Evolutionary conservation across 2,113 vertebrate species (phyloP).

Genomic region (Percina caprodes): DNA sequence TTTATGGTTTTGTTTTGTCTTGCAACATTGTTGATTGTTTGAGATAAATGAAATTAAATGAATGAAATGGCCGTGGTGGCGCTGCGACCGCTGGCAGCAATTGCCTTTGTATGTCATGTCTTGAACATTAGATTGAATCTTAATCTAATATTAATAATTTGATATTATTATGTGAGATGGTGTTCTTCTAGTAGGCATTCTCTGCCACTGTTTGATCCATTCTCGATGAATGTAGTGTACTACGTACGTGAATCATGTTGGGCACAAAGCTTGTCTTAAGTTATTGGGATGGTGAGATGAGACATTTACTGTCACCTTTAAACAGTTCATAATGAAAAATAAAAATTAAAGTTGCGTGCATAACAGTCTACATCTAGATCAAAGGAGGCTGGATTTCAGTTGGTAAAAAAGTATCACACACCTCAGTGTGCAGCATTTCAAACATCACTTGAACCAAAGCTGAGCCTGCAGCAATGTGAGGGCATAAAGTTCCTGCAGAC

Average conservation of each 20-base stretch:
- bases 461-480: conserved; percentile 39
- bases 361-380: conserved; percentile 10
- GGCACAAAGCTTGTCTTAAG: neutral
- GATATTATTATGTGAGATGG: too few relatives aligned
- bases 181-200: too few relatives aligned
- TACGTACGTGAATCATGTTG: neutral
- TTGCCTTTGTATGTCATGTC: too few relatives aligned
- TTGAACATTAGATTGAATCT: too few relatives aligned
- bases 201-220: neutral
- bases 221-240: neutral
- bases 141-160: too few relatives aligned
- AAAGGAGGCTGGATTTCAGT: conserved; percentile 19
- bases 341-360: neutral
- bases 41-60: too few relatives aligned
- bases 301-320: neutral
- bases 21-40: too few relatives aligned
- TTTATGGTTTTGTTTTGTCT: too few relatives aligned
- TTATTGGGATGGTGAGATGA: neutral
- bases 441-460: conserved; percentile 32
- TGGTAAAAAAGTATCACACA: conserved; percentile 8
- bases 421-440: conserved; percentile 25
- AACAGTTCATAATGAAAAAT: neutral
- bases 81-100: too few relatives aligned
- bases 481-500: conserved; percentile 37
- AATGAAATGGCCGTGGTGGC: too few relatives aligned